Percentiles rank a stretch among this genome's conserved stretches.
Evolutionary conservation across 2,113 vertebrate genomes (phyloP).

Genomic region (Malurus cyaneus): DNA sequence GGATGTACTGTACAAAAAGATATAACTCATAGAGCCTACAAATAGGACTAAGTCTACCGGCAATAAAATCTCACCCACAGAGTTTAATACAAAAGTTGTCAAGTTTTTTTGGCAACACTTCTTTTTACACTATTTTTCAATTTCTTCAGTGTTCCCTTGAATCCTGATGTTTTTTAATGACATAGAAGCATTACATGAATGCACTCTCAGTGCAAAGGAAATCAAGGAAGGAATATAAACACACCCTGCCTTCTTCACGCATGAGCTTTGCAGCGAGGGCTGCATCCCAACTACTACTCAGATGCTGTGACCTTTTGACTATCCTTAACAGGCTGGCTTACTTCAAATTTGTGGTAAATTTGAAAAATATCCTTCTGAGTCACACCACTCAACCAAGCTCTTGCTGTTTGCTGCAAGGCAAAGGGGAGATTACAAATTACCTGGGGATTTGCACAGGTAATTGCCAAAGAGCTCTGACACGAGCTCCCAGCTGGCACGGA

Average conservation of each 20-base stretch:
- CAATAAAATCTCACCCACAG: neutral
- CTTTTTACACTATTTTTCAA: neutral
- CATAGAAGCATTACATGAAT: neutral
- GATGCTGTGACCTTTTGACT: neutral
- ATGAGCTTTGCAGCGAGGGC: neutral
- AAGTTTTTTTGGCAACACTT: neutral
- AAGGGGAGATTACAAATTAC: neutral
- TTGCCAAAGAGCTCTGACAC: neutral
- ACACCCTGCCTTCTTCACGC: neutral
- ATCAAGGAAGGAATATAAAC: neutral
- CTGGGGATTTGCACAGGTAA: neutral
- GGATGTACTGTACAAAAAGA: neutral
- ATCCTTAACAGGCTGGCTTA: neutral
- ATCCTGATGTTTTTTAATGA: neutral
- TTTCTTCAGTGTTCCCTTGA: neutral
- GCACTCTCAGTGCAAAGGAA: neutral
- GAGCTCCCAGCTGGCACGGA: neutral
- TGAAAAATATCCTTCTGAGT: neutral
- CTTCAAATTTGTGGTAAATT: neutral
- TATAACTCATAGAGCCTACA: neutral
- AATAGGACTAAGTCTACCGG: neutral
- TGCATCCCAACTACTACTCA: neutral
- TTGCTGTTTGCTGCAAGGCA: neutral
- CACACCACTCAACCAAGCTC: neutral
- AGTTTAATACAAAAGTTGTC: neutral